These are phyloP conservation scores for Bombylius major DNA, from an alignment of 2,888 invertebrate species.

Conservation along the genomic window DNA sequence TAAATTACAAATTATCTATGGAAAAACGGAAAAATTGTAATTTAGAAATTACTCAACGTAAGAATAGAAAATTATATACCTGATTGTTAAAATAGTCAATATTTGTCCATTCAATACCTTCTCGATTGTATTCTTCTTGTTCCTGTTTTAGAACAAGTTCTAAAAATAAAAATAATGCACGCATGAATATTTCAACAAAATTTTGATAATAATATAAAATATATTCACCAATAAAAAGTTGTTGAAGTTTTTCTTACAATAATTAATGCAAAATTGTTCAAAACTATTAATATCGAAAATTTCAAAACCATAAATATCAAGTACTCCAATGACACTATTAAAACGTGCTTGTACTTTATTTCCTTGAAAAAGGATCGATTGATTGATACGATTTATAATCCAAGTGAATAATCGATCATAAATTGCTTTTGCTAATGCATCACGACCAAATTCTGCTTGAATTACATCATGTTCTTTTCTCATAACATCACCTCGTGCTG, in stretches of 20 bases:
- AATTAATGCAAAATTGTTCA: slow-evolving; percentile 98
- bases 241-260: slow-evolving; percentile 98
- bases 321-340: slow-evolving; percentile 53
- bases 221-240: slow-evolving; percentile 80
- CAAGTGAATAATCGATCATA: slow-evolving; percentile 90
- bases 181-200: no score
- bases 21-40: no score
- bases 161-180: slow-evolving; percentile 34
- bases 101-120: slow-evolving; percentile 92
- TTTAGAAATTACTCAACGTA: no score
- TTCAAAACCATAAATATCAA: slow-evolving; percentile 98
- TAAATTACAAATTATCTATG: slow-evolving; percentile 73
- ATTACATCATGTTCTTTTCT: slow-evolving; percentile 75
- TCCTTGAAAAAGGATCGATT: slow-evolving; percentile 68
- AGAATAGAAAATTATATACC: no score
- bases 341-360: slow-evolving; percentile 32
- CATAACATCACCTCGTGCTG: slow-evolving; percentile 86
- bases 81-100: slow-evolving; percentile 97
- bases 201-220: no score
- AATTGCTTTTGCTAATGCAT: slow-evolving; percentile 90
- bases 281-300: slow-evolving; percentile 95
- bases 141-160: slow-evolving; percentile 95
- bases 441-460: slow-evolving; percentile 78
- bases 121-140: slow-evolving; percentile 91
- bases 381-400: slow-evolving; percentile 86